Conservation (phyloP, 1,140 invertebrate species). For the Papilio polytes region DNA sequence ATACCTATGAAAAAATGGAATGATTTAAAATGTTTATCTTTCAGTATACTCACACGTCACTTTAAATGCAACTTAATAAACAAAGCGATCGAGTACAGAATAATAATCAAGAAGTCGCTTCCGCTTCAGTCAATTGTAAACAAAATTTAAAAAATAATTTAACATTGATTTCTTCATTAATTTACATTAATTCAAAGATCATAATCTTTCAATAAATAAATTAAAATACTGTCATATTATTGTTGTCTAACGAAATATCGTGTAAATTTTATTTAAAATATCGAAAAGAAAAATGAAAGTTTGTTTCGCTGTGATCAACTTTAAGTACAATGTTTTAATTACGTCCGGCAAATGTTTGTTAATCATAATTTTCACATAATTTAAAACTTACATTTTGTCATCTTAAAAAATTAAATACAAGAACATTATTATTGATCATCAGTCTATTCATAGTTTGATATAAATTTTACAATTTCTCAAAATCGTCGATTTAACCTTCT, state of each 20-base stretch:
- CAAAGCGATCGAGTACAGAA: slow-evolving; percentile 66
- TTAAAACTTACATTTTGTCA: slow-evolving; percentile 82
- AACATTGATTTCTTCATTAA: slow-evolving; percentile 69
- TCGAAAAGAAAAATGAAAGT: slow-evolving; percentile 83
- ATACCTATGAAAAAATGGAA: slow-evolving; percentile 78
- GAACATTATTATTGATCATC: slow-evolving; percentile 83
- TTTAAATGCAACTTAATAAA: slow-evolving; percentile 73
- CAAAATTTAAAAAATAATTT: slow-evolving; percentile 74
- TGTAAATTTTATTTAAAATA: slow-evolving; percentile 57
- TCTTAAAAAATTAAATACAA: slow-evolving; percentile 83
- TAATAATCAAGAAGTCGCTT: slow-evolving; percentile 73
- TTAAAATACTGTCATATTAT: slow-evolving; percentile 80
- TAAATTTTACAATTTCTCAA: slow-evolving; percentile 79
- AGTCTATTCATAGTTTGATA: slow-evolving; percentile 83
- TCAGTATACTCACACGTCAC: slow-evolving; percentile 79
- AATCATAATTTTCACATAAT: slow-evolving; percentile 72
- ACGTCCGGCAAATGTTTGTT: slow-evolving; percentile 57
- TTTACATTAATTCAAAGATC: slow-evolving; percentile 70
- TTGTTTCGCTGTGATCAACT: slow-evolving; percentile 68
- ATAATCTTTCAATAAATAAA: slow-evolving; percentile 77
- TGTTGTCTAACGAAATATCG: slow-evolving; percentile 62
- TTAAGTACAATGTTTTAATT: slow-evolving; percentile 77
- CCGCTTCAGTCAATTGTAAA: slow-evolving; percentile 78
- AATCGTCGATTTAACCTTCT: slow-evolving; percentile 77
- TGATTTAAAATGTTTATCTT: slow-evolving; percentile 76